phyloP scores from a whole-genome alignment of 2,113 vertebrate genomes.

The Dipodomys spectabilis region DNA sequence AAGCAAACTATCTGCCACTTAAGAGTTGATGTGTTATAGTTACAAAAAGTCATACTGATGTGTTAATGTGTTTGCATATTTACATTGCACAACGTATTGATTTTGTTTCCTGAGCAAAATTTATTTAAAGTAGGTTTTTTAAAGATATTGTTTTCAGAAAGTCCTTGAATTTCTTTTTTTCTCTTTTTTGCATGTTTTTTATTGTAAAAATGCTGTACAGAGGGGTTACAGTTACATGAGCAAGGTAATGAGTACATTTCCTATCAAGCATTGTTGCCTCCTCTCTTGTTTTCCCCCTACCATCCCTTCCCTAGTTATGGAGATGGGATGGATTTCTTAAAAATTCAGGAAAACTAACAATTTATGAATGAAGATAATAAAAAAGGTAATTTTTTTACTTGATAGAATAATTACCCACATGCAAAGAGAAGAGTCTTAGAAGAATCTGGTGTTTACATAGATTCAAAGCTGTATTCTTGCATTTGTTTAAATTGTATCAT shows the following conservation, averaged over 20 bases:
- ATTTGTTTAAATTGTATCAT: not conserved
- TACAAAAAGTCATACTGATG: conserved; percentile 35
- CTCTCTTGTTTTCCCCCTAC: too few species aligned
- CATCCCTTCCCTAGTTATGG: too few species aligned
- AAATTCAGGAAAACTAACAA: not conserved
- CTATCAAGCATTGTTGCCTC: too few species aligned
- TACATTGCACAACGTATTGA: not conserved
- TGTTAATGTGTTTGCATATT: not conserved
- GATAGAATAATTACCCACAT: not conserved
- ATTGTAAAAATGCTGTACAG: too few species aligned
- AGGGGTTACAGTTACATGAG: too few species aligned
- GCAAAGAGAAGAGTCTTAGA: not conserved
- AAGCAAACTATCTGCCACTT: not conserved
- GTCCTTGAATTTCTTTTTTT: too few species aligned
- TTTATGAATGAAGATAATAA: not conserved
- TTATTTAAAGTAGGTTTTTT: not conserved
- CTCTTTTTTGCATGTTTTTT: too few species aligned
- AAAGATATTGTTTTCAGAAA: not conserved
- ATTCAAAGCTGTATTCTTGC: not conserved
- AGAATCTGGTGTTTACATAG: not conserved
- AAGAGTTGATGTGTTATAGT: not conserved
- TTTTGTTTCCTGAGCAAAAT: conserved; percentile 9
- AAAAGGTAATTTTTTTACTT: not conserved
- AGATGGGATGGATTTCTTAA: too few species aligned
- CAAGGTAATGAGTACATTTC: too few species aligned